A percentile compares a stretch with the other conserved stretches of the same genome.
Conservation (phyloP, 2,797 vertebrate species). For the Bradypodion pumilum region DNA sequence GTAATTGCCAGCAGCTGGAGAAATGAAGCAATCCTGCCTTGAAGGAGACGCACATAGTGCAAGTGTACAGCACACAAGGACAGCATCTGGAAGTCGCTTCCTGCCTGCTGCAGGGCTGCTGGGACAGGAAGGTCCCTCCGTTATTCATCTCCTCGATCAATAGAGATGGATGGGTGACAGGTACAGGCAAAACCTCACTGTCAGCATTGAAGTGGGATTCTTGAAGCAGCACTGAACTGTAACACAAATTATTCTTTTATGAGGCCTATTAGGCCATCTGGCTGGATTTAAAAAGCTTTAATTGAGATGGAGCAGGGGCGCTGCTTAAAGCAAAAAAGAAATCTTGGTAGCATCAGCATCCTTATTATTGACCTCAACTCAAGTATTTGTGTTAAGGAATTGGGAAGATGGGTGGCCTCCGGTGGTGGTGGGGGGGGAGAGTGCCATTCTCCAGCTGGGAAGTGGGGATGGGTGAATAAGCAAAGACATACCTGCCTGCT, state of each 20-base stretch:
- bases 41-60: background rate
- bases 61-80: background rate
- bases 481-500: background rate
- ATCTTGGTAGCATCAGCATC: background rate
- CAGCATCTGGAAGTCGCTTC: background rate
- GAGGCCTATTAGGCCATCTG: conserved; percentile 62
- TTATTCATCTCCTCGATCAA: conserved; percentile 33
- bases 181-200: conserved; percentile 18
- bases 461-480: background rate
- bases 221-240: conserved; percentile 11
- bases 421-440: too few relatives aligned
- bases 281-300: conserved; percentile 43
- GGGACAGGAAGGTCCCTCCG: background rate
- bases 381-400: conserved; percentile 14
- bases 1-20: background rate
- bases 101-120: rapidly evolving
- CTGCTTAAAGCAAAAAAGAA: conserved; percentile 30
- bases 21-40: background rate
- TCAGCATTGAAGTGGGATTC: conserved; percentile 41
- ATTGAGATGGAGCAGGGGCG: conserved; percentile 44
- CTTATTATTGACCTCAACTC: background rate
- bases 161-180: conserved; percentile 17
- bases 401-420: background rate
- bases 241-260: conserved; percentile 55
- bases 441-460: conserved; percentile 13